Base-by-base conservation (phyloP, 2,113 vertebrate genomes). In the Eclectus roratus region DNA sequence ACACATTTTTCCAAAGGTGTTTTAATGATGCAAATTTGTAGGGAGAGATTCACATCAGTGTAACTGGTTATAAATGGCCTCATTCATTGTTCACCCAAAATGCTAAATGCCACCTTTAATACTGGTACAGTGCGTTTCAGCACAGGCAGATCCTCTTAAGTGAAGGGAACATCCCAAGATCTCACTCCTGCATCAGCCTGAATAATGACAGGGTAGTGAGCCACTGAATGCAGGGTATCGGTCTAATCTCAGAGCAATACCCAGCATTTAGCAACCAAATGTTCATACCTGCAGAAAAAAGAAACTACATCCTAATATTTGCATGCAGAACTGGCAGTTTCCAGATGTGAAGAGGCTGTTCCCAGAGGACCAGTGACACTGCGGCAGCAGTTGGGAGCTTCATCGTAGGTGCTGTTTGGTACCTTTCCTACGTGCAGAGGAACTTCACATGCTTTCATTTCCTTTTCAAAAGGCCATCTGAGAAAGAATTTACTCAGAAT, bases 1-100 rank as follows among this genome's bases (percentile, higher is more conserved):
- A 93, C 93, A 96, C 93, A 96, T 94, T 94, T 96, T 94, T 95
- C 88, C 91, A 92, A 72, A 94, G 93, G 80, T 97, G 88, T 91
- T 87, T 91, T 85, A 93, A 96, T 47, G 91, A 93, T 84, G 88
- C 88, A 92, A 61, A 95, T 96, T 94, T 92, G 90, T 65, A 79
- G 88, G 85, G 93, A 85, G 70, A 97, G 85, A 96, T 68, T 90
- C 84, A 70, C 10, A 13, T 89, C 89, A 86, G 83, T 3, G 3
- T 78, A 86, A 88, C 83, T 76, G 65, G 77, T 92, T 94, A 86
- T 35, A 81, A 96, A 92, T 37, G 88, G 80, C 73, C 92, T 89
- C 56, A 11, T 52, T 88, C 49, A 63, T 52, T 58, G 60, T 31
- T 89, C 88, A 74, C 58, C 88, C 82, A 63, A 89, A 91, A 82